Evolutionary conservation across 2,113 vertebrate species (phyloP), one percentile per base, ranked within the genome.

Genomic region (Nerophis ophidion): DNA sequence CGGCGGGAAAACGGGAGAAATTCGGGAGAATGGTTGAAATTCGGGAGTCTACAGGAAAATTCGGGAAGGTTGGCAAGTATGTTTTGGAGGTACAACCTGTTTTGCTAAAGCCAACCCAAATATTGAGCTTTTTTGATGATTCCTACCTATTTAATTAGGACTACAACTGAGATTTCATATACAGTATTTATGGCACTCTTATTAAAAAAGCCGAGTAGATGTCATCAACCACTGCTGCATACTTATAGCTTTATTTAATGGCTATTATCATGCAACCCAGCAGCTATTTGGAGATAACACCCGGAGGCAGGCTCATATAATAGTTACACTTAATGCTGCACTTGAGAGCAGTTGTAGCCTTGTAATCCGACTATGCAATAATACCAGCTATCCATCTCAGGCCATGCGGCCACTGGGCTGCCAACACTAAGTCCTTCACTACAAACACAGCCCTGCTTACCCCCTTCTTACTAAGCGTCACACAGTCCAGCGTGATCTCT

Each of bases 341-440:
- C 76, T 83, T 74, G 72, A 85, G 78, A 72, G 52, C 63, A 81
- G 81, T 76, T 82, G 76, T 66, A 74, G 71, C 53, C 80, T 84
- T 83, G 81, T 89, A 89, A 88, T 89, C 87, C 78, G 66, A 55
- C 81, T 80, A 76, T 79, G 75, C 75, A 66, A 77, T 82, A 88
- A 87, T 85, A 86, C 75, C 62, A 75, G 70, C 56, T 62, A 64
- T 86, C 84, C 77, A 83, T 84, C 80, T 79, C 59, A 12, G 51
- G 26, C 72, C 62, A 65, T 53, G 60, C 19, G 63, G 78, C 71
- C 66, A 61, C 68, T 66, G 65, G 67, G 64, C 59, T 64, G 81
- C 83, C 76, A 53, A 66, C 55, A 80, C 80, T 78, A 65, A 87
- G 63, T 60, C 63, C 72, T 44, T 62, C 63, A 66, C 63, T 69